phyloP scores from a whole-genome alignment of 2,888 invertebrate species.

The Athalia circularis region DNA sequence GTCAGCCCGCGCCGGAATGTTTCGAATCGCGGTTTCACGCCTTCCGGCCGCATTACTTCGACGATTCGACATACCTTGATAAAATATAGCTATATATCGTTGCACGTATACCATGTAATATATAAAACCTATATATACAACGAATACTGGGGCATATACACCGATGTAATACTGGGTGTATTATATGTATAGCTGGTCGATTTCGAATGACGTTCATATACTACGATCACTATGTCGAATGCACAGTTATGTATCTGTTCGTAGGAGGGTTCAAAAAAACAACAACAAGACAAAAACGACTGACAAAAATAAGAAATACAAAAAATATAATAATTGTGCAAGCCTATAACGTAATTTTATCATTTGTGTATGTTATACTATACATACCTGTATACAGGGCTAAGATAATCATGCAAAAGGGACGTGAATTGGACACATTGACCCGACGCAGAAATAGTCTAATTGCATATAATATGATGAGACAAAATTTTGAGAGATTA shows the following conservation, averaged over 20 bases:
- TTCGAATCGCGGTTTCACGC: conserved; percentile 59
- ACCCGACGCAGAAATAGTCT: conserved; percentile 27
- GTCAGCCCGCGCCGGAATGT: conserved; percentile 53
- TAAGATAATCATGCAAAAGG: neutral
- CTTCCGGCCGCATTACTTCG: neutral
- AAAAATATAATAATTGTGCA: too few relatives aligned
- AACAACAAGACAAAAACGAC: too few relatives aligned
- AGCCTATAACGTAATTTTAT: too few relatives aligned
- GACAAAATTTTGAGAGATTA: conserved; percentile 1
- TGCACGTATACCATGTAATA: neutral
- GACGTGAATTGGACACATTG: neutral
- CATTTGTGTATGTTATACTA: neutral
- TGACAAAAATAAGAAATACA: too few relatives aligned
- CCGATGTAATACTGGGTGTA: neutral
- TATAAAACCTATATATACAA: neutral
- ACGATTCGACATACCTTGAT: conserved; percentile 33
- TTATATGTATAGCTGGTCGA: too few relatives aligned
- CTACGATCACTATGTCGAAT: too few relatives aligned
- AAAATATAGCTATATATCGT: neutral
- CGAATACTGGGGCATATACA: neutral
- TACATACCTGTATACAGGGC: neutral
- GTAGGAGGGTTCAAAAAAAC: too few relatives aligned
- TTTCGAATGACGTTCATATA: too few relatives aligned
- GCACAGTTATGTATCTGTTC: too few relatives aligned
- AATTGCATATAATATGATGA: conserved; percentile 3